A percentile compares a stretch with the other conserved stretches of the same genome.
phyloP scores from a whole-genome alignment of 2,797 vertebrate genomes.

The Enteromius thamalakanensis region DNA sequence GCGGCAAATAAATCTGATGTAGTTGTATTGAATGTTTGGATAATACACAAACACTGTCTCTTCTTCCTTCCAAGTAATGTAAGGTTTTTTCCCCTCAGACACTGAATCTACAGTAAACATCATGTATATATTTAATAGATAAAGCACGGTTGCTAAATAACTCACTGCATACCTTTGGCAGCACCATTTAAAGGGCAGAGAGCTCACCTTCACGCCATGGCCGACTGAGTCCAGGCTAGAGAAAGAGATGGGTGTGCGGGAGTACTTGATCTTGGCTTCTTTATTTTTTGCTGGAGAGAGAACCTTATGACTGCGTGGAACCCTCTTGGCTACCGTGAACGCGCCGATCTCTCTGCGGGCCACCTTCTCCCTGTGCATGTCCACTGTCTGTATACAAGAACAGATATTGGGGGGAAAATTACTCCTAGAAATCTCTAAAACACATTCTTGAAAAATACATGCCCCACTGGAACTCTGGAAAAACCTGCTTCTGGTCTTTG shows the following conservation, averaged over 20 bases:
- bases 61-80: background rate
- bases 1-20: too few relatives aligned
- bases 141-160: background rate
- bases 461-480: background rate
- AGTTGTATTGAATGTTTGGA: background rate
- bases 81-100: background rate
- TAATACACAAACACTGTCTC: background rate
- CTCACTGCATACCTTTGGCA: background rate
- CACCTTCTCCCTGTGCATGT: constrained; percentile 90
- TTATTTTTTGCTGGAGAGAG: constrained; percentile 64
- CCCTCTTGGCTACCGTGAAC: constrained; percentile 72
- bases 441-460: background rate
- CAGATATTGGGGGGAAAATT: background rate
- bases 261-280: constrained; percentile 75
- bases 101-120: background rate
- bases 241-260: constrained; percentile 84
- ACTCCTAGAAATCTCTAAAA: background rate
- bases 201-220: constrained; percentile 86
- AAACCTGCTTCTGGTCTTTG: background rate
- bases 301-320: constrained; percentile 76
- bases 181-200: background rate
- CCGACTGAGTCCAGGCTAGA: constrained; percentile 81
- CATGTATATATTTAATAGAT: background rate
- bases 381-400: constrained; percentile 76
- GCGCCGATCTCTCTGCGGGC: constrained; percentile 83